Evolutionary conservation across 2,888 invertebrate genomes (phyloP), one percentile per base, ranked within the genome.

Genomic region (Pasiphila rectangulata): DNA sequence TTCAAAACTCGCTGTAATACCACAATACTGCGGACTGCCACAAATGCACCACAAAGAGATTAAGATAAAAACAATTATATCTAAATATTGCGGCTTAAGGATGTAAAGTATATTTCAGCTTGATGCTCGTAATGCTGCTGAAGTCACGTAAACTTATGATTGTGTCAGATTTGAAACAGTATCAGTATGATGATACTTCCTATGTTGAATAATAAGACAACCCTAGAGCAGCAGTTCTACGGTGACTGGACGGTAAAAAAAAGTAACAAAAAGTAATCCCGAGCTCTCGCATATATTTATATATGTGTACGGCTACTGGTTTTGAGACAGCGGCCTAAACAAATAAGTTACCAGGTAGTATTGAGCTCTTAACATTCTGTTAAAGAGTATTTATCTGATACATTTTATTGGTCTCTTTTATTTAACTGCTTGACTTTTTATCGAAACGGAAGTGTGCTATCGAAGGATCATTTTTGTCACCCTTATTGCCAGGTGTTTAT

Each of bases 291-390:
- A 73, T 74, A 74, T 74, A 66, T 73, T 70, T 73, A 72, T 75
- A 72, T 80, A 79, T 73, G 75, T 72, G 67, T 67, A 69, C 69
- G 61, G 87, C 88, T 88, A 87, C 88, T 88, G 88, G 88, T 87
- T 87, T 84, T 87, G 69, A 83, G 72, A 72, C 69, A 75, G 72
- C 74, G 72, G 72, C 86, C 87, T 87, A 87, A 86, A 86, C 86
- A 87, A 87, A 87, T 79, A 88, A 78, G 79, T 81, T 83, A 85
- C 69, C 85, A 83, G 86, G 87, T 86, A 87, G 83, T 83, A 68
- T 69, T 71, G 67, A 64, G 56, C 65, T 77, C 72, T 78, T 75
- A 75, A 79, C 83, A 77, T 83, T 56, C 79, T 83, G 83, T 83
- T 78, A 75, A 76, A 81, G 80, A 83, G 48, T 56, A 54, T 56